Percentiles rank a stretch among this genome's conserved stretches.
These are phyloP conservation scores for Pyrrhosoma nymphula DNA, from an alignment of 2,888 invertebrate species.

Conservation along the genomic window DNA sequence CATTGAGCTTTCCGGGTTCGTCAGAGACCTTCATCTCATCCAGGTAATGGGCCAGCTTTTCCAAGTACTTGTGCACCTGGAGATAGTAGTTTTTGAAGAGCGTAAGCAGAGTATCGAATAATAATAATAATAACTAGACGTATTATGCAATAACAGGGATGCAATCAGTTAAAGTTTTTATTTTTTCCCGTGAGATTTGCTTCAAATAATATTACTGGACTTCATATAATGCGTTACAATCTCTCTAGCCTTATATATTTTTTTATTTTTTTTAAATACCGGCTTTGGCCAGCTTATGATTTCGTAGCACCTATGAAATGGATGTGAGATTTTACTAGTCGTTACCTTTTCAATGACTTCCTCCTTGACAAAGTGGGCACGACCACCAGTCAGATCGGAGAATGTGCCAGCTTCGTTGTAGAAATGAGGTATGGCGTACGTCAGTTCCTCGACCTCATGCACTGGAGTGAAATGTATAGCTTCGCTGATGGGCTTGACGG, in stretches of 20 bases:
- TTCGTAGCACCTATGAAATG: no score
- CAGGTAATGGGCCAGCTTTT: slow-evolving; percentile 9
- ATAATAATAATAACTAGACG: neutral
- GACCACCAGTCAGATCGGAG: slow-evolving; percentile 5
- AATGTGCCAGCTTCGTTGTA: slow-evolving; percentile 25
- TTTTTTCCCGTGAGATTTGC: neutral
- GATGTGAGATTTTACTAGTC: no score
- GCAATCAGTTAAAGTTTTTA: neutral
- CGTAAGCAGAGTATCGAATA: neutral
- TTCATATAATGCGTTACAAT: no score
- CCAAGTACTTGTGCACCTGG: neutral
- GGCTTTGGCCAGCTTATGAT: no score
- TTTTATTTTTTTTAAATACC: no score
- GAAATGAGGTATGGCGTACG: slow-evolving; percentile 6
- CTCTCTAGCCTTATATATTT: no score
- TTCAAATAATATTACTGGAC: no score
- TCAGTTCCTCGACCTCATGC: neutral
- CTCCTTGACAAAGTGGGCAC: neutral
- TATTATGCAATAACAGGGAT: no score
- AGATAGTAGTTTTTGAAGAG: no score
- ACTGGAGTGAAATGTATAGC: neutral
- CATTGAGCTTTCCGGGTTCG: slow-evolving; percentile 27
- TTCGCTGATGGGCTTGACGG: neutral
- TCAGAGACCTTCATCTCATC: neutral
- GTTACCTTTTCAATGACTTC: slow-evolving; percentile 24